Evolutionary conservation across 2,113 vertebrate genomes (phyloP).

Genomic region (Chamaea fasciata): DNA sequence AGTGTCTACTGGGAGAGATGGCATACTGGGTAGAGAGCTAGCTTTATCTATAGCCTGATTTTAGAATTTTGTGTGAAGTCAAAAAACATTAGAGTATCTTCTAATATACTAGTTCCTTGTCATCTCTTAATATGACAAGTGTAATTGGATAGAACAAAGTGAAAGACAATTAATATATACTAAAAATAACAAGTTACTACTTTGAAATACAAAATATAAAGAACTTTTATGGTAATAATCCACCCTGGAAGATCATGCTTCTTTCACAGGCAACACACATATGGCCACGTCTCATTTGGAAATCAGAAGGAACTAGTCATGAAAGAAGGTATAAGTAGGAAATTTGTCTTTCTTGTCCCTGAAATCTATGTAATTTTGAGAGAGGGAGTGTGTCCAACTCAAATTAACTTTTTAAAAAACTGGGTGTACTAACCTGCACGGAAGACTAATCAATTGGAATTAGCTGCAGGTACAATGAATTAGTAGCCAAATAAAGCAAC

Average conservation of each 20-base stretch:
- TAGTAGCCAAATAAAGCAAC: not conserved
- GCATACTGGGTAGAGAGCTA: not conserved
- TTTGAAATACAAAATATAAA: not conserved
- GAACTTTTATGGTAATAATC: not conserved
- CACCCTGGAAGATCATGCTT: not conserved
- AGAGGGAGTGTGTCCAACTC: not conserved
- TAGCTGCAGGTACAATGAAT: not conserved
- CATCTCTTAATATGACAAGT: not conserved
- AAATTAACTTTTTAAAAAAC: not conserved
- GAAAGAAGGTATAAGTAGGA: not conserved
- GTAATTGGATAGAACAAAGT: not conserved
- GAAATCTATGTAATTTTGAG: not conserved
- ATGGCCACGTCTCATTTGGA: not conserved
- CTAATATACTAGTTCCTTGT: not conserved
- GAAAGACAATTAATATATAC: not conserved
- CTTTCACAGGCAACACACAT: not conserved
- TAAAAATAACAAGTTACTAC: not conserved
- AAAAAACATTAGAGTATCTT: not conserved
- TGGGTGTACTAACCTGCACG: not conserved
- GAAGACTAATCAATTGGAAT: not conserved
- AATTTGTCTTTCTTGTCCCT: not conserved
- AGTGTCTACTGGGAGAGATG: not conserved
- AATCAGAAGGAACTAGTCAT: not conserved
- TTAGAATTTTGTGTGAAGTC: not conserved
- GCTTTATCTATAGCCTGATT: not conserved